A percentile compares a stretch with the other conserved stretches of the same genome.
These are phyloP conservation scores for Littorina saxatilis DNA, from an alignment of 1,140 invertebrate species.

Conservation along the genomic window DNA sequence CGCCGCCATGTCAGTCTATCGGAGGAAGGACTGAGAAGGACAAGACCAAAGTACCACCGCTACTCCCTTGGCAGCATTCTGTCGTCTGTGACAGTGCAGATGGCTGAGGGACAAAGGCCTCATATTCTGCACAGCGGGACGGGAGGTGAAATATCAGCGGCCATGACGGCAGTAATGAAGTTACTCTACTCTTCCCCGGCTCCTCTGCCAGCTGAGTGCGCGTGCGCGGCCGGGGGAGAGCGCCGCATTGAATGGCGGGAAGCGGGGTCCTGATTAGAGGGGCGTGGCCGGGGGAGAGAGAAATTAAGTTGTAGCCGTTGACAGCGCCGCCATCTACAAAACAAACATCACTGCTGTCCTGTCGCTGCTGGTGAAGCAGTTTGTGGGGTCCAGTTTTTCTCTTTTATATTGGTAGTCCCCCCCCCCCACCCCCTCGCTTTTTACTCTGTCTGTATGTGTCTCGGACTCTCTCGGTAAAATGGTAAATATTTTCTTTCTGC, in stretches of 20 bases:
- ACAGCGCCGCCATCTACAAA: conserved; percentile 41
- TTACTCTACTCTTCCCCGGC: conserved; percentile 34
- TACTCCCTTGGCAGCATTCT: conserved; percentile 28
- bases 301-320: conserved; percentile 48
- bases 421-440: neutral
- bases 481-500: neutral
- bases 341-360: conserved; percentile 37
- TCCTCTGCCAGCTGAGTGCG: conserved; percentile 40
- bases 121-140: conserved; percentile 45
- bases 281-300: conserved; percentile 37
- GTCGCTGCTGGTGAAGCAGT: too few relatives aligned
- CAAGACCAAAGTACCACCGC: neutral
- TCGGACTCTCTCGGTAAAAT: too few relatives aligned
- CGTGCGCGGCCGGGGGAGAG: conserved; percentile 39
- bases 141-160: conserved; percentile 42
- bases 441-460: neutral
- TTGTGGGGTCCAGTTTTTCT: neutral
- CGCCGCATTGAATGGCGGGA: conserved; percentile 38
- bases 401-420: neutral
- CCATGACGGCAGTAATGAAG: conserved; percentile 43
- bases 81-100: conserved; percentile 44
- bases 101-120: conserved; percentile 42
- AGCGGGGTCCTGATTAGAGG: conserved; percentile 40
- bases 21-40: too few relatives aligned
- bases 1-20: too few relatives aligned